phyloP scores from a whole-genome alignment of 2,888 invertebrate species.

The Apodemia duryi region DNA sequence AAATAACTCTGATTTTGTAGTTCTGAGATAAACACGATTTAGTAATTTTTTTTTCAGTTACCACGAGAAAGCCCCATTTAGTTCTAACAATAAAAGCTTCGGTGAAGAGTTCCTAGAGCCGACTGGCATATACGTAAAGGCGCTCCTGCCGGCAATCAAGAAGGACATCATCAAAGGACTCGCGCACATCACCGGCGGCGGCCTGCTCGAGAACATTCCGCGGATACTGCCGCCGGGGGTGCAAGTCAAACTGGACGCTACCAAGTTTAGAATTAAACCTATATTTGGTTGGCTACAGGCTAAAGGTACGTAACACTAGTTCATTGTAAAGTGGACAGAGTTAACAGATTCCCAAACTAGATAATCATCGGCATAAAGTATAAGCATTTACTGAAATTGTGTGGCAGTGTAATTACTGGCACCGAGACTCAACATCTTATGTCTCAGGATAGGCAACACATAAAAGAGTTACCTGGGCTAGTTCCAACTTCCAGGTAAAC shows the following conservation, averaged over 20 bases:
- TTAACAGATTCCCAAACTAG: no score
- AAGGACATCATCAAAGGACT: conserved; percentile 88
- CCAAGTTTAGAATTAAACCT: conserved; percentile 84
- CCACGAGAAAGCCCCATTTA: conserved; percentile 64
- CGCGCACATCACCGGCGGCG: conserved; percentile 97
- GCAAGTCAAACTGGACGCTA: conserved; percentile 84
- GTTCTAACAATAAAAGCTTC: conserved; percentile 51
- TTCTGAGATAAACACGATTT: no score
- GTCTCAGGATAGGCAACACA: no score
- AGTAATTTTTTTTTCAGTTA: conserved; percentile 39
- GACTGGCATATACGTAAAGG: conserved; percentile 91
- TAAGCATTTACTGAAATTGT: no score
- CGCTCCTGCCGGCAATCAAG: conserved; percentile 85
- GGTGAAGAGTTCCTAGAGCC: conserved; percentile 92
- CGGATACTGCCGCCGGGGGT: conserved; percentile 86
- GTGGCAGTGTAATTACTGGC: no score
- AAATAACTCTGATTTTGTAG: no score
- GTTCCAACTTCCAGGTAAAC: no score
- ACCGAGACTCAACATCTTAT: no score
- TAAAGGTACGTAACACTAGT: conserved; percentile 62
- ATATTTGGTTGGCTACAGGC: conserved; percentile 94
- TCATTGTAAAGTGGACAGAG: no score
- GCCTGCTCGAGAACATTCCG: conserved; percentile 92
- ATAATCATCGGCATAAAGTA: no score
- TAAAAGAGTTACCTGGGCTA: no score